A percentile compares a stretch with the other conserved stretches of the same genome.
phyloP scores from a whole-genome alignment of 2,888 invertebrate genomes.

The Drosophila buzzatii region DNA sequence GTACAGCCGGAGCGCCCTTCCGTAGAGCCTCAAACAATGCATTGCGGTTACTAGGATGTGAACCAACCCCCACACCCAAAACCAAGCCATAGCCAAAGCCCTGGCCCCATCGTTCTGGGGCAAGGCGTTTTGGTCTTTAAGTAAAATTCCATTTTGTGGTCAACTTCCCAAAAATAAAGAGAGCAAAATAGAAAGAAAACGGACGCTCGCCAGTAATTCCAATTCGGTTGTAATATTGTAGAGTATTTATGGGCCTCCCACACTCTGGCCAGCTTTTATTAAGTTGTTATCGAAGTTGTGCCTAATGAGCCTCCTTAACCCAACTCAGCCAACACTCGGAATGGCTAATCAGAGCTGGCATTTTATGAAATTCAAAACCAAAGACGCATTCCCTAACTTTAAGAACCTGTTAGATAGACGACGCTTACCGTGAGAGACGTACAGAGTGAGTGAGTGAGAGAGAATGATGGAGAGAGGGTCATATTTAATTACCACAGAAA shows the following conservation, averaged over 20 bases:
- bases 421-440: not conserved
- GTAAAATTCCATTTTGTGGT: conserved; percentile 56
- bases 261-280: conserved; percentile 7
- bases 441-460: conserved; percentile 1
- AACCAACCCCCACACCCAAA: not conserved
- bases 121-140: conserved; percentile 56
- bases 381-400: conserved; percentile 36
- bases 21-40: conserved; percentile 64
- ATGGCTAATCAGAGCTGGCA: conserved; percentile 71
- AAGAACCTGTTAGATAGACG: conserved; percentile 41
- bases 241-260: conserved; percentile 1
- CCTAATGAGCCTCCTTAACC: conserved; percentile 46
- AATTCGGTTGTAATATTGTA: conserved; percentile 47
- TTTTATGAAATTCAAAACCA: conserved; percentile 65
- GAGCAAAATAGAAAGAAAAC: conserved; percentile 22
- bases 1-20: conserved; percentile 47
- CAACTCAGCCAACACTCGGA: conserved; percentile 49
- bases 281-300: conserved; percentile 19
- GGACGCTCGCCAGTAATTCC: conserved; percentile 70
- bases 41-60: conserved; percentile 59
- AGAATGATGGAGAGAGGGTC: conserved; percentile 49
- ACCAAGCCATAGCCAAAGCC: not conserved
- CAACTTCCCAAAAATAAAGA: conserved; percentile 8
- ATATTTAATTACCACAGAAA: conserved; percentile 83
- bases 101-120: not conserved